Percentiles rank a stretch among this genome's conserved stretches.
Conservation (phyloP, 2,113 vertebrate species). For the Lamprotornis superbus region DNA sequence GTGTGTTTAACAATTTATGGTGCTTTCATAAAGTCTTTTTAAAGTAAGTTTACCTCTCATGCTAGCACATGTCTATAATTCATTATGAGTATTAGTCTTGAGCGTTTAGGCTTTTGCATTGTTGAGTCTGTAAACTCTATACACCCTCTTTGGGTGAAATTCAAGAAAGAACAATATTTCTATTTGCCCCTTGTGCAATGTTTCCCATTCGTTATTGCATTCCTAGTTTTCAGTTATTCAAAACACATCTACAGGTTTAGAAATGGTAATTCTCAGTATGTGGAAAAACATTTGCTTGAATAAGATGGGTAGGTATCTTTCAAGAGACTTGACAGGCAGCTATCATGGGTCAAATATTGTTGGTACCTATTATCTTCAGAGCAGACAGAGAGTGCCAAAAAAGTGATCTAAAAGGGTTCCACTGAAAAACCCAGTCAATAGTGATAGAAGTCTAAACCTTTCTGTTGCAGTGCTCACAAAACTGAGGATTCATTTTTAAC, state of each 20-base stretch:
- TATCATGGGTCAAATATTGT: not conserved
- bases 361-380: not conserved
- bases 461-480: not conserved
- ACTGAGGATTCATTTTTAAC: not conserved
- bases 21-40: not conserved
- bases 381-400: not conserved
- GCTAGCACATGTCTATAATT: not conserved
- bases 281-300: not conserved
- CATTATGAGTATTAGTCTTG: not conserved
- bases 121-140: not conserved
- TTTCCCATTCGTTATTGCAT: not conserved
- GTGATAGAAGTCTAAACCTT: not conserved
- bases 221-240: not conserved
- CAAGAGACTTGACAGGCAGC: not conserved
- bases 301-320: not conserved
- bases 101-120: not conserved
- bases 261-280: not conserved
- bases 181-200: not conserved
- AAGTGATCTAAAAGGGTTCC: not conserved
- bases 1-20: not conserved
- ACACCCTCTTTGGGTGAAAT: not conserved
- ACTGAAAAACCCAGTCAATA: not conserved
- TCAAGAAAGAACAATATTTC: not conserved
- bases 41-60: not conserved
- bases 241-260: not conserved